A percentile compares a stretch with the other conserved stretches of the same genome.
phyloP scores from a whole-genome alignment of 2,797 vertebrate species.

The Helostoma temminkii region DNA sequence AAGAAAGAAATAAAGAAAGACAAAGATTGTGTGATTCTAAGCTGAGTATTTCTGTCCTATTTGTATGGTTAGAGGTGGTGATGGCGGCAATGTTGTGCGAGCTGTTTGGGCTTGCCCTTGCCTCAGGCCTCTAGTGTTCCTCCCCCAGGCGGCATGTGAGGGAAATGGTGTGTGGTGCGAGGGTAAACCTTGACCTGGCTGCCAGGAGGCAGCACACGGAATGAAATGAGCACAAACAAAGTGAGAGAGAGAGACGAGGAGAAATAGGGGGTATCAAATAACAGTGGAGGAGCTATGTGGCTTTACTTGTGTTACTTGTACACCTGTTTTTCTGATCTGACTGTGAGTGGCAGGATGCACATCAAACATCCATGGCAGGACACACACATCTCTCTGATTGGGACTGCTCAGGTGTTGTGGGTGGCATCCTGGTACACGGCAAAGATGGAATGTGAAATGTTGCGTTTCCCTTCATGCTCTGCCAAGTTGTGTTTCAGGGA shows the following conservation, averaged over 20 bases:
- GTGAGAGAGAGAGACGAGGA: constrained; percentile 51
- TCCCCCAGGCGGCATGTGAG: constrained; percentile 88
- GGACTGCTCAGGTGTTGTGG: constrained; percentile 81
- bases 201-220: constrained; percentile 87
- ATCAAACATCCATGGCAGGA: constrained; percentile 32
- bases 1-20: constrained; percentile 35
- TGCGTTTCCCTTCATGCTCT: constrained; percentile 77
- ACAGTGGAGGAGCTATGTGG: constrained; percentile 58
- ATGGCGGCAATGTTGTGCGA: constrained; percentile 77
- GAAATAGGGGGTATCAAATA: constrained; percentile 49
- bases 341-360: constrained; percentile 60
- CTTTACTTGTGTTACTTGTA: constrained; percentile 56
- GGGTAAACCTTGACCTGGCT: constrained; percentile 97
- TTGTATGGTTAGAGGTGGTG: constrained; percentile 69
- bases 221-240: constrained; percentile 85
- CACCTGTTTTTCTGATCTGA: constrained; percentile 54
- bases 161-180: constrained; percentile 94
- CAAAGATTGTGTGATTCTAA: constrained; percentile 56
- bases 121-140: constrained; percentile 91
- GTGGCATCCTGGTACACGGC: constrained; percentile 69
- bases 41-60: constrained; percentile 64
- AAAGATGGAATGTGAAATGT: constrained; percentile 74
- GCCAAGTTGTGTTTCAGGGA: constrained; percentile 78
- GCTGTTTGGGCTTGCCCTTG: constrained; percentile 91
- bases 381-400: constrained; percentile 58